These are phyloP conservation scores for Psittacula echo DNA, from an alignment of 2,797 vertebrate genomes.

Conservation along the genomic window DNA sequence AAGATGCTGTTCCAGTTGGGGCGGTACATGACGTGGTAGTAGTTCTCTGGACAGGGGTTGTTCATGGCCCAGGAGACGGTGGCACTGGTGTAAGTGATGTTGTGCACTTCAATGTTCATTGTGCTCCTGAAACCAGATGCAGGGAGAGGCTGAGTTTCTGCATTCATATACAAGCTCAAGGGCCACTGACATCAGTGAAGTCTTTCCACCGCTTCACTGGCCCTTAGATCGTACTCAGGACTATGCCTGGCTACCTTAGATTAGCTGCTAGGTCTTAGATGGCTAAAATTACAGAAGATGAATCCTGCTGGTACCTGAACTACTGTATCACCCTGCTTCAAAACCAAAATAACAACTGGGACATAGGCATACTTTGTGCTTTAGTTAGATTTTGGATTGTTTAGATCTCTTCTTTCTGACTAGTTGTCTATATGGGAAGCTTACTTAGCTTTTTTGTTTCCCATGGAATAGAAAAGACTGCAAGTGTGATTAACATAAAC, in stretches of 20 bases:
- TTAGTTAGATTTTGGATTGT: neutral
- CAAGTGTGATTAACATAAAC: neutral
- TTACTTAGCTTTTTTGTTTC: neutral
- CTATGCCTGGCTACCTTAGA: neutral
- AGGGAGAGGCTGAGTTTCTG: conserved; percentile 12
- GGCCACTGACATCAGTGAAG: neutral
- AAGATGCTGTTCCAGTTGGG: conserved; percentile 80
- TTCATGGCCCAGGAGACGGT: conserved; percentile 71
- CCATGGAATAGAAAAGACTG: neutral
- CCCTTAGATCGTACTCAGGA: neutral
- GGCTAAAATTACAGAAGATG: neutral
- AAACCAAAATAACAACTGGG: neutral
- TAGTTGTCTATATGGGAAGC: neutral
- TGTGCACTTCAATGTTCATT: conserved; percentile 79
- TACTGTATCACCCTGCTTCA: neutral
- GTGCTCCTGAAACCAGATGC: conserved; percentile 65
- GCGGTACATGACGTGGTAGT: conserved; percentile 78
- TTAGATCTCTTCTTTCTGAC: neutral
- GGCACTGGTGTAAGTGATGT: conserved; percentile 74
- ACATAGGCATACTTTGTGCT: neutral
- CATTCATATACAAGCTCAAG: rapidly evolving
- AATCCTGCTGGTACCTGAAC: neutral
- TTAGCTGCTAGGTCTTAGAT: neutral
- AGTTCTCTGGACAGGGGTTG: conserved; percentile 76
- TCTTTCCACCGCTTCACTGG: neutral